Percentiles rank a stretch among this genome's conserved stretches.
phyloP scores from a whole-genome alignment of 2,797 vertebrate species.

The Cyclura pinguis region DNA sequence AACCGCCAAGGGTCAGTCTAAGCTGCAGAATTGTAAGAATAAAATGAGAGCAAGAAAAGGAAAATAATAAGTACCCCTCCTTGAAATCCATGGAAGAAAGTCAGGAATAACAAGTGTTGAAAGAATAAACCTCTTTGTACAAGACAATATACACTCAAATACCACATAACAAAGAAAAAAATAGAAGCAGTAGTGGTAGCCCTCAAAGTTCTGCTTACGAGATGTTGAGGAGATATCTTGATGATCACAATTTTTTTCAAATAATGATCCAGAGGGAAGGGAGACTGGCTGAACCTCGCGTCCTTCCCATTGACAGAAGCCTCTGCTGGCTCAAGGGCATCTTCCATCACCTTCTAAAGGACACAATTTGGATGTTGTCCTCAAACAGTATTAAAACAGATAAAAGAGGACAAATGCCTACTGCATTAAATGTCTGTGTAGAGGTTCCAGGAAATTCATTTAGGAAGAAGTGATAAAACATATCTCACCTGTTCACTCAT shows the following conservation, averaged over 20 bases:
- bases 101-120: too few relatives aligned
- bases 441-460: background rate
- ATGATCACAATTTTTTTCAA: background rate
- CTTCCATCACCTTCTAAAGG: too few relatives aligned
- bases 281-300: background rate
- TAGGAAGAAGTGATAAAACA: background rate
- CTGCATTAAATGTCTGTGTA: background rate
- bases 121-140: too few relatives aligned
- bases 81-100: background rate
- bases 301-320: background rate
- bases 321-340: background rate
- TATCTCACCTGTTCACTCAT: background rate
- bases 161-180: too few relatives aligned
- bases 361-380: background rate
- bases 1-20: too few relatives aligned
- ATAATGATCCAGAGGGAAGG: background rate
- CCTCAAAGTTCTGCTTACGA: background rate
- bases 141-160: background rate
- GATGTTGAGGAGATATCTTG: background rate
- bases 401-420: background rate
- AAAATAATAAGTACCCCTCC: background rate
- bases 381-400: background rate
- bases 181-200: background rate
- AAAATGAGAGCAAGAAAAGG: background rate
- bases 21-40: too few relatives aligned